Evolutionary conservation across 2,797 vertebrate genomes (phyloP).

Genomic region (Spinus pinus): DNA sequence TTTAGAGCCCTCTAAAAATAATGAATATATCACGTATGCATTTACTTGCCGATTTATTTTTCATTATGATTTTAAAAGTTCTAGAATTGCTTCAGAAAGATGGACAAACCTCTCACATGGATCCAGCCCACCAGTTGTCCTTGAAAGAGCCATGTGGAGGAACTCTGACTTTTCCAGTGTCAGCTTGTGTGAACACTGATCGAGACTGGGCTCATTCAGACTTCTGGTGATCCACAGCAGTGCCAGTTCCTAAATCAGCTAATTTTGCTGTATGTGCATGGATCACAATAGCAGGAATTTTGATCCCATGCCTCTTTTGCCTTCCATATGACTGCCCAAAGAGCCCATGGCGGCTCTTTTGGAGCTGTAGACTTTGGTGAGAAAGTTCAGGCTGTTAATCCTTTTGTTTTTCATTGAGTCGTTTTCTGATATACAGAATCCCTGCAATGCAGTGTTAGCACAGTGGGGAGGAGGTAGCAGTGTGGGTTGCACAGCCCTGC

Average conservation of each 20-base stretch:
- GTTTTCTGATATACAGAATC: background rate
- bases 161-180: background rate
- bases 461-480: fast-evolving
- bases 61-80: background rate
- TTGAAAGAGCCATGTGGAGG: background rate
- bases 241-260: background rate
- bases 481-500: background rate
- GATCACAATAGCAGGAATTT: background rate
- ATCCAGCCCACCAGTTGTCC: background rate
- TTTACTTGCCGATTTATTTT: background rate
- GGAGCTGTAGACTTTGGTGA: background rate
- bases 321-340: fast-evolving
- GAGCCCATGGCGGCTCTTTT: fast-evolving
- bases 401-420: background rate
- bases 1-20: background rate
- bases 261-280: background rate
- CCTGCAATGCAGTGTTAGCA: background rate
- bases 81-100: background rate
- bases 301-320: background rate
- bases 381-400: background rate
- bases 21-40: background rate
- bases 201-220: background rate
- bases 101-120: fast-evolving
- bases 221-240: background rate
- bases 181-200: background rate